phyloP scores from a whole-genome alignment of 2,113 vertebrate species.

The Sebastes schlegelii region DNA sequence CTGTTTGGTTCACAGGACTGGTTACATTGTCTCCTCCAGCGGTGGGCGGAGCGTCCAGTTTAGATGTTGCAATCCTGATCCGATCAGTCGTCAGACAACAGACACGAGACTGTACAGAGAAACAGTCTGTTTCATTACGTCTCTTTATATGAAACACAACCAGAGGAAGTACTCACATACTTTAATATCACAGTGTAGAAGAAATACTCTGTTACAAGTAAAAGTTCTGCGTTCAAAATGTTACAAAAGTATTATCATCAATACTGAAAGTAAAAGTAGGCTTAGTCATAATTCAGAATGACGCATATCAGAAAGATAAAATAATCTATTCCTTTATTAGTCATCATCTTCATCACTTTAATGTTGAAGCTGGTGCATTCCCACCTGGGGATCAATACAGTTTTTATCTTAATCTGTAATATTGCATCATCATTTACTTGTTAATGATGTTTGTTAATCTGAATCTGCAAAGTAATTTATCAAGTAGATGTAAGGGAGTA shows the following conservation, averaged over 20 bases:
- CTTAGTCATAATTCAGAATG: no score
- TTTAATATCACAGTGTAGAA: no score
- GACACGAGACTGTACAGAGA: background rate
- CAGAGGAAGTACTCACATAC: background rate
- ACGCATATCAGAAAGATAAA: no score
- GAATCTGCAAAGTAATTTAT: background rate
- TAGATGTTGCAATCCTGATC: constrained; percentile 70
- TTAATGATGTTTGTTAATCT: background rate
- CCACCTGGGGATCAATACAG: no score
- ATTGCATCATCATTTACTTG: background rate
- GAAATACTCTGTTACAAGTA: no score
- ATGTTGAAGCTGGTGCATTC: no score
- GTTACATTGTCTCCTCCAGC: constrained; percentile 42
- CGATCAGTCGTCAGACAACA: constrained; percentile 64
- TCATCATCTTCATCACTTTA: no score
- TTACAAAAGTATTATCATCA: no score
- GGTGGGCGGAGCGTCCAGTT: background rate
- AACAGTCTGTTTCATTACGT: background rate
- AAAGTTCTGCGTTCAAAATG: no score
- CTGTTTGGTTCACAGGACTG: constrained; percentile 41
- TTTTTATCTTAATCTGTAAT: no score
- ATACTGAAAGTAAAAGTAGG: no score
- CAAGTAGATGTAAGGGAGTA: background rate
- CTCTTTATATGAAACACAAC: background rate
- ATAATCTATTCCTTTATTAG: no score